phyloP scores from a whole-genome alignment of 2,888 invertebrate species.

The Eupeodes latifasciatus region DNA sequence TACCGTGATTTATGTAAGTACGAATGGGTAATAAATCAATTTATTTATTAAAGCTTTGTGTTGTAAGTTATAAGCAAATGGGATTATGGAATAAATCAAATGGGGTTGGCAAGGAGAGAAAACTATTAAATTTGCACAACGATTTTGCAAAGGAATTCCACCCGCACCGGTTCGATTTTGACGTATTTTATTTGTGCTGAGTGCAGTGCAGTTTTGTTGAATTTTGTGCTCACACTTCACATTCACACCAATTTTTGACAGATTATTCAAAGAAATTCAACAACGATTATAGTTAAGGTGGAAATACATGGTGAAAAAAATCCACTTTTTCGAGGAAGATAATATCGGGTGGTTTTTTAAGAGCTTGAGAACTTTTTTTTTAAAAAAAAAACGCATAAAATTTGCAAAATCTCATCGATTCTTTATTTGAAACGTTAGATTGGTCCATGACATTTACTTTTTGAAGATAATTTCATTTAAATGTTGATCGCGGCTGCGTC shows the following conservation, averaged over 20 bases:
- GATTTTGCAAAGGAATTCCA: slow-evolving; percentile 46
- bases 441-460: too few species aligned
- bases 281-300: slow-evolving; percentile 36
- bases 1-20: slow-evolving; percentile 39
- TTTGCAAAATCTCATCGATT: too few species aligned
- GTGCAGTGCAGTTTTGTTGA: not conserved
- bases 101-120: slow-evolving; percentile 18
- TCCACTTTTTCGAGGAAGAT: too few species aligned
- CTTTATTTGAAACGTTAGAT: too few species aligned
- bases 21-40: not conserved
- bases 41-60: slow-evolving; percentile 26
- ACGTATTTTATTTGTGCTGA: slow-evolving; percentile 3
- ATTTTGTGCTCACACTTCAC: not conserved
- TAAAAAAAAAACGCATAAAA: too few species aligned
- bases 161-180: slow-evolving; percentile 70
- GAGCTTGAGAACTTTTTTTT: too few species aligned
- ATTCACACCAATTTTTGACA: slow-evolving; percentile 33
- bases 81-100: slow-evolving; percentile 9
- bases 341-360: too few species aligned
- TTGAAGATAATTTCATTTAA: too few species aligned
- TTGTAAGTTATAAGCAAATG: not conserved
- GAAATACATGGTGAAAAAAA: not conserved
- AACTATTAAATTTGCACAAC: slow-evolving; percentile 31
- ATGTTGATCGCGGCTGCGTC: too few species aligned
- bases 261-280: slow-evolving; percentile 4